Evolutionary conservation across 1,140 invertebrate genomes (phyloP).

Genomic region (Heliconius congener): DNA sequence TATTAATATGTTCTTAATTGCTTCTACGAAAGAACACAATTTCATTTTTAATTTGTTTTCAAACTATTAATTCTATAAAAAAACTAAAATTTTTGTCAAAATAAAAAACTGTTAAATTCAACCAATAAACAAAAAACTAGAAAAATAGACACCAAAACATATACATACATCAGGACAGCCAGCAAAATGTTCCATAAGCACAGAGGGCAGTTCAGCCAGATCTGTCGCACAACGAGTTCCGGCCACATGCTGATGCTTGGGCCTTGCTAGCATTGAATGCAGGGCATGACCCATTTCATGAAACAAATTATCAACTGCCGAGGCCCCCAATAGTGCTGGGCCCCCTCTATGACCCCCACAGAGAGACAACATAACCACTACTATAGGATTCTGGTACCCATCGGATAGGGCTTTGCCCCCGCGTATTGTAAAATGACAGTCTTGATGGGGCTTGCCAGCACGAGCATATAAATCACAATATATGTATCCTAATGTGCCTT

Average conservation of each 20-base stretch:
- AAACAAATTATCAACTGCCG: slow-evolving; percentile 97
- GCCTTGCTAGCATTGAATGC: slow-evolving; percentile 98
- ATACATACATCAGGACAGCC: slow-evolving; percentile 89
- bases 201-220: slow-evolving; percentile 98
- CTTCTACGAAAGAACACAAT: too few relatives aligned
- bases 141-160: neutral
- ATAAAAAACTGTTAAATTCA: too few relatives aligned
- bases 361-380: slow-evolving; percentile 96
- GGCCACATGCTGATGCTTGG: slow-evolving; percentile 97
- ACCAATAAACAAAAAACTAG: too few relatives aligned
- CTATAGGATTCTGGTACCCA: slow-evolving; percentile 93
- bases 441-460: slow-evolving; percentile 94
- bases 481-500: slow-evolving; percentile 94
- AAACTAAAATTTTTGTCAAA: too few relatives aligned
- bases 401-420: slow-evolving; percentile 92
- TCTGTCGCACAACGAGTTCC: slow-evolving; percentile 98
- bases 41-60: too few relatives aligned
- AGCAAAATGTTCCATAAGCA: slow-evolving; percentile 99
- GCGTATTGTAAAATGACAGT: slow-evolving; percentile 99
- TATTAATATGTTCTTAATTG: too few relatives aligned
- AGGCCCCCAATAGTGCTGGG: slow-evolving; percentile 91
- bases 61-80: too few relatives aligned
- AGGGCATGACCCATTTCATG: slow-evolving; percentile 99
- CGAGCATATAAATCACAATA: slow-evolving; percentile 99
- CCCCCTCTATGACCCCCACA: slow-evolving; percentile 86